Conservation (phyloP, 1,140 invertebrate genomes). For the Sarcophaga bullata region DNA sequence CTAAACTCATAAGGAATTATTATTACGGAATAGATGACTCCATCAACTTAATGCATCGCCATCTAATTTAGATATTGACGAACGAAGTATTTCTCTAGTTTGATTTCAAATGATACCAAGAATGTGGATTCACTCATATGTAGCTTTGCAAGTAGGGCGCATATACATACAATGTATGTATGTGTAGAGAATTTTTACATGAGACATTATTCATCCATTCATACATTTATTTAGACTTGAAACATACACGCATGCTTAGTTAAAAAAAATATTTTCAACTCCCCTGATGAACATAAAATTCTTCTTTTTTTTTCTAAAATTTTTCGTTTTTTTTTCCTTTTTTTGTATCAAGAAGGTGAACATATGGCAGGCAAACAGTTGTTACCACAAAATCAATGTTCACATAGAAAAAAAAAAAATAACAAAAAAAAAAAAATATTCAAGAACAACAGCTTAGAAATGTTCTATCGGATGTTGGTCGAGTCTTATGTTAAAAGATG, state of each 20-base stretch:
- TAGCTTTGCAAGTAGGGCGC: neutral
- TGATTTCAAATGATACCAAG: neutral
- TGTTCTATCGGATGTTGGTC: neutral
- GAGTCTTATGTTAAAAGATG: neutral
- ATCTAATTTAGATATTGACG: too few relatives aligned
- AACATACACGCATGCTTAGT: neutral
- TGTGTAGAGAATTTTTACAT: neutral
- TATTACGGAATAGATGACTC: too few relatives aligned
- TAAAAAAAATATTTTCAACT: neutral
- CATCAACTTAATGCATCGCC: too few relatives aligned
- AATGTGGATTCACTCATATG: neutral
- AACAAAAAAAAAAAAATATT: neutral
- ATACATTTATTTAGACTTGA: too few relatives aligned
- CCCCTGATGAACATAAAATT: neutral
- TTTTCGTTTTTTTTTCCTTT: neutral
- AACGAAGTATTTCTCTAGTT: too few relatives aligned
- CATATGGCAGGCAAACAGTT: slow-evolving; percentile 12
- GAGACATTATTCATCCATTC: neutral
- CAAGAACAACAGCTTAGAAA: slow-evolving; percentile 1
- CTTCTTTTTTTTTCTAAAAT: neutral
- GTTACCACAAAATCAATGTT: neutral
- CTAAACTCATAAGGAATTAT: too few relatives aligned
- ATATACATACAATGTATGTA: neutral
- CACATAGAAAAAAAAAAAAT: neutral
- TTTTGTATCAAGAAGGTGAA: neutral